phyloP scores from a whole-genome alignment of 2,797 vertebrate genomes.

The Melanogrammus aeglefinus region DNA sequence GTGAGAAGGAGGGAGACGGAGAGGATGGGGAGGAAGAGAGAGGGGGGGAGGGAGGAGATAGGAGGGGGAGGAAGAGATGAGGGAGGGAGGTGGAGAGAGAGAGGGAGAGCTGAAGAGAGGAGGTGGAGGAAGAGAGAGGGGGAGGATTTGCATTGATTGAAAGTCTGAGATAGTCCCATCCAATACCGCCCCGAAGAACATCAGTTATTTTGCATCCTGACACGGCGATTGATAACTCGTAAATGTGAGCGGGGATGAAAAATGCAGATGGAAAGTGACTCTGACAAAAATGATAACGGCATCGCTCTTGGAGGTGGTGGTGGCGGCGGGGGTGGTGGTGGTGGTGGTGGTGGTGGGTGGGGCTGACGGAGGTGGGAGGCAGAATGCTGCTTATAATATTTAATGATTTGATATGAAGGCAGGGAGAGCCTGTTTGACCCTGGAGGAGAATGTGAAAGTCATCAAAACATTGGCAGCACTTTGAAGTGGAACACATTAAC shows the following conservation, averaged over 20 bases:
- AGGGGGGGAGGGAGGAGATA: too few species aligned
- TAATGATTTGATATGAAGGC: conserved; percentile 98
- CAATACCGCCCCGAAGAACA: conserved; percentile 96
- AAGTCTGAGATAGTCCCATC: conserved; percentile 98
- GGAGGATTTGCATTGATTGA: conserved; percentile 99
- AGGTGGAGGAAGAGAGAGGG: conserved; percentile 72
- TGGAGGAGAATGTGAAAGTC: conserved; percentile 99
- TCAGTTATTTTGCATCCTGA: conserved; percentile 99
- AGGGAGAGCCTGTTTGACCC: conserved; percentile 99
- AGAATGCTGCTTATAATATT: conserved; percentile 99
- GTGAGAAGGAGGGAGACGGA: not conserved
- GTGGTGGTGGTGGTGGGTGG: conserved; percentile 25
- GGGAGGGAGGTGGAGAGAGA: conserved; percentile 68
- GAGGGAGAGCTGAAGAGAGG: conserved; percentile 81
- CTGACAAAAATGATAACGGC: conserved; percentile 99
- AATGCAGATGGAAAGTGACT: conserved; percentile 99
- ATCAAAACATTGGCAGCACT: conserved; percentile 96
- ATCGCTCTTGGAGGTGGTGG: conserved; percentile 93
- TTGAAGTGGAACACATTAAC: conserved; percentile 87
- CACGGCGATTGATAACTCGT: conserved; percentile 99
- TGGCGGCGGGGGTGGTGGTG: conserved; percentile 80
- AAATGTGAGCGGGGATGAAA: conserved; percentile 97
- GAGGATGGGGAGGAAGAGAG: too few species aligned
- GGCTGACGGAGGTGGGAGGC: conserved; percentile 89
- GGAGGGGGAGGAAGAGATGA: not conserved